phyloP scores from a whole-genome alignment of 2,888 invertebrate species.

The Epinotia bilunana region DNA sequence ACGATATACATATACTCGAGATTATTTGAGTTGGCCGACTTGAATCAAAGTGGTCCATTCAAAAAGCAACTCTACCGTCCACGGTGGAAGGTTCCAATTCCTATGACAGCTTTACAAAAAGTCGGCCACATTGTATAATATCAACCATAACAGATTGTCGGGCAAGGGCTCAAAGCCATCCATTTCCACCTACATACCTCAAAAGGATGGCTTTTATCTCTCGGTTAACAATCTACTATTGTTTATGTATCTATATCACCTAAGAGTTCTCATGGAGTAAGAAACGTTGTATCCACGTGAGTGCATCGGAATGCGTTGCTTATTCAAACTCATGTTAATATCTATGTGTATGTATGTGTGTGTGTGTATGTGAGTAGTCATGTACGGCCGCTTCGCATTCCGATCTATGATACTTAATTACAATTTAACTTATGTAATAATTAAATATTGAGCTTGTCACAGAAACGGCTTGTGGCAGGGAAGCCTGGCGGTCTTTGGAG shows the following conservation, averaged over 20 bases:
- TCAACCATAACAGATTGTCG: background rate
- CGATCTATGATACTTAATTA: slow-evolving; percentile 5
- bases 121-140: too few relatives aligned
- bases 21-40: too few relatives aligned
- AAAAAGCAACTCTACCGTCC: too few relatives aligned
- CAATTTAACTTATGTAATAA: background rate
- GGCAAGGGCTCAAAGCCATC: background rate
- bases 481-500: too few relatives aligned
- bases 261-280: background rate
- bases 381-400: slow-evolving; percentile 3
- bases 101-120: too few relatives aligned
- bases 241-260: background rate
- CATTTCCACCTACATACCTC: background rate
- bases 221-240: background rate
- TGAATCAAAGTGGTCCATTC: too few relatives aligned
- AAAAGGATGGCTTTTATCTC: background rate
- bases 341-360: background rate
- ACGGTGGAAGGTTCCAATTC: too few relatives aligned
- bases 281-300: background rate
- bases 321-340: slow-evolving; percentile 14
- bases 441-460: background rate
- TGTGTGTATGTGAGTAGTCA: background rate
- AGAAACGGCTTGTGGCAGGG: too few relatives aligned
- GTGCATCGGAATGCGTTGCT: background rate
- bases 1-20: too few relatives aligned